Conservation (phyloP, 1,140 invertebrate species). For the Chrysomallon squamiferum region DNA sequence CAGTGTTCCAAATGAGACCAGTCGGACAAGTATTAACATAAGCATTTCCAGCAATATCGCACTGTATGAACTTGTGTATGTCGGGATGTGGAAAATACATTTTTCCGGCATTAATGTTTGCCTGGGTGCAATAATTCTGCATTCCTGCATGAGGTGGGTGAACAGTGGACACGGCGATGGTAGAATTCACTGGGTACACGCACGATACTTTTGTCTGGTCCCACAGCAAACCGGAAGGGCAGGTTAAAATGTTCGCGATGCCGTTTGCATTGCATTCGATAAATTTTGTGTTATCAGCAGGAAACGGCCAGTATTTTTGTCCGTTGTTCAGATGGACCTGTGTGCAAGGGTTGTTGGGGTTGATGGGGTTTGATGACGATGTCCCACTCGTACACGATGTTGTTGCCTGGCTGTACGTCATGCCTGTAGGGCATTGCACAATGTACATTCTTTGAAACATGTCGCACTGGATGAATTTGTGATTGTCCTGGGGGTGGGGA, state of each 20-base stretch:
- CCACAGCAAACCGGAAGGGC: conserved; percentile 25
- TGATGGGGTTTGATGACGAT: neutral
- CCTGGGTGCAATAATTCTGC: conserved; percentile 25
- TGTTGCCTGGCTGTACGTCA: neutral
- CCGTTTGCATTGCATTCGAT: conserved; percentile 26
- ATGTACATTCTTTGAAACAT: conserved; percentile 38
- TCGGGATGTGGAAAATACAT: conserved; percentile 42
- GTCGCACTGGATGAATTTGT: conserved; percentile 45
- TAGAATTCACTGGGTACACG: conserved; percentile 14
- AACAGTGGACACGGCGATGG: neutral
- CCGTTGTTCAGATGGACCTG: conserved; percentile 14
- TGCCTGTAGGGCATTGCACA: conserved; percentile 33
- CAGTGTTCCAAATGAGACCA: conserved; percentile 36
- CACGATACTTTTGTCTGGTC: conserved; percentile 21
- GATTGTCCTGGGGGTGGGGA: conserved; percentile 33
- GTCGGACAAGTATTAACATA: conserved; percentile 31
- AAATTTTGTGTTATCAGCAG: conserved; percentile 28
- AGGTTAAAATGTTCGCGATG: conserved; percentile 18
- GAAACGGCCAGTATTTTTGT: conserved; percentile 26
- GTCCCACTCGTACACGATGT: conserved; percentile 5
- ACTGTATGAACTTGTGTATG: conserved; percentile 35
- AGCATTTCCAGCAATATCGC: conserved; percentile 28
- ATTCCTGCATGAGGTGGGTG: neutral
- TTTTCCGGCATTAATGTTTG: conserved; percentile 23
- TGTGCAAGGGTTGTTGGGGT: conserved; percentile 22